Percentiles rank a stretch among this genome's conserved stretches.
Conservation (phyloP, 2,888 invertebrate species). For the Lagria hirta region DNA sequence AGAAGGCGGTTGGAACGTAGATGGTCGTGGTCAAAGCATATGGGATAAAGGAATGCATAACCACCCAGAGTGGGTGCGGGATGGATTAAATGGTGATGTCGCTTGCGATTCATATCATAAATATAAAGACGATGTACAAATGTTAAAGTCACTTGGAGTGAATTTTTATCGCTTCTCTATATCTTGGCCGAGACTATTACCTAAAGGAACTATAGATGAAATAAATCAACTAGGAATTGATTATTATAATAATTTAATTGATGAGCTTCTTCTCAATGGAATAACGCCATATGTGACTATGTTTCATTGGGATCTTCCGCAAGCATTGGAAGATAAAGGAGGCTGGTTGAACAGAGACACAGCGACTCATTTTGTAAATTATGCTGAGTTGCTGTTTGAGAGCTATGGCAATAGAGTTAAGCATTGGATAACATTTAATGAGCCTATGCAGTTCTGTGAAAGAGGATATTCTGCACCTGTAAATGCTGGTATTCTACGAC, state of each 20-base stretch:
- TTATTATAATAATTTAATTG: conserved; percentile 74
- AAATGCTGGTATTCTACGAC: no score
- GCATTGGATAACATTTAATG: conserved; percentile 59
- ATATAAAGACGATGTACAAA: conserved; percentile 61
- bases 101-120: conserved; percentile 68
- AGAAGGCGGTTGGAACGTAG: conserved; percentile 50
- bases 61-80: conserved; percentile 53
- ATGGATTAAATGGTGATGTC: conserved; percentile 60
- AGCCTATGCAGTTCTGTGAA: conserved; percentile 47
- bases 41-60: conserved; percentile 58
- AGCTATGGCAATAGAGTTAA: conserved; percentile 45
- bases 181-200: conserved; percentile 70
- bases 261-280: conserved; percentile 63
- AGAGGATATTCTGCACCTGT: conserved; percentile 34
- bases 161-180: conserved; percentile 63
- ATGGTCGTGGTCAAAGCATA: conserved; percentile 62
- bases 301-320: conserved; percentile 47
- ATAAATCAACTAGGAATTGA: conserved; percentile 72
- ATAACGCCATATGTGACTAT: conserved; percentile 57
- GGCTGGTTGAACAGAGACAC: conserved; percentile 59
- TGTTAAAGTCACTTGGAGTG: conserved; percentile 60
- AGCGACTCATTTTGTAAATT: conserved; percentile 59
- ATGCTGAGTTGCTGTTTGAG: conserved; percentile 54
- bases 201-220: conserved; percentile 61
- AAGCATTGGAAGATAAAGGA: conserved; percentile 56